Percentiles rank a stretch among this genome's conserved stretches.
Evolutionary conservation across 2,797 vertebrate genomes (phyloP).

Genomic region (Hippocampus kuda): DNA sequence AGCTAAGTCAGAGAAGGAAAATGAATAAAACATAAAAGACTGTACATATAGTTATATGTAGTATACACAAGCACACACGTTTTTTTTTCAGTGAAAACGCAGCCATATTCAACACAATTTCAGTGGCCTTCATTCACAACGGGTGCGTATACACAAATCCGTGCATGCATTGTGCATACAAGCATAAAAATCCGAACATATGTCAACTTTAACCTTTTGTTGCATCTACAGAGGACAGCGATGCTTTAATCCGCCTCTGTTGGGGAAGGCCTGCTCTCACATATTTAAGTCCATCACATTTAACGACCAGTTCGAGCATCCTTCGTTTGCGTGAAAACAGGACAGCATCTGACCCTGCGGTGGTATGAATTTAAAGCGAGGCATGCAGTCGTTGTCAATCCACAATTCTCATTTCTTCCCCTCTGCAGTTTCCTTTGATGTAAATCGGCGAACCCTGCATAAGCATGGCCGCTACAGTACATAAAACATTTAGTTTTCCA

Average conservation of each 20-base stretch:
- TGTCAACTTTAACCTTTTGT: too few relatives aligned
- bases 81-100: neutral
- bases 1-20: constrained; percentile 16
- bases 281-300: neutral
- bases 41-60: constrained; percentile 20
- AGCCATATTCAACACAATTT: neutral
- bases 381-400: neutral
- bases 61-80: constrained; percentile 22
- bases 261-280: neutral
- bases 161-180: neutral
- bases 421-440: neutral
- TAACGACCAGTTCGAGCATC: neutral
- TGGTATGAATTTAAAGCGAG: constrained; percentile 15
- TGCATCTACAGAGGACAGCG: too few relatives aligned
- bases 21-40: constrained; percentile 40
- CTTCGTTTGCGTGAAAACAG: constrained; percentile 5
- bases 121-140: too few relatives aligned
- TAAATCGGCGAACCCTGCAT: constrained; percentile 7
- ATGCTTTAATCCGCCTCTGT: neutral
- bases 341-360: constrained; percentile 4
- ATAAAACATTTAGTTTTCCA: constrained; percentile 24
- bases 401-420: neutral
- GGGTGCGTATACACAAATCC: too few relatives aligned
- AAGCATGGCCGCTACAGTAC: neutral
- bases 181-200: neutral